These are phyloP conservation scores for Podarcis siculus DNA, from an alignment of 2,797 vertebrate genomes.

Conservation along the genomic window DNA sequence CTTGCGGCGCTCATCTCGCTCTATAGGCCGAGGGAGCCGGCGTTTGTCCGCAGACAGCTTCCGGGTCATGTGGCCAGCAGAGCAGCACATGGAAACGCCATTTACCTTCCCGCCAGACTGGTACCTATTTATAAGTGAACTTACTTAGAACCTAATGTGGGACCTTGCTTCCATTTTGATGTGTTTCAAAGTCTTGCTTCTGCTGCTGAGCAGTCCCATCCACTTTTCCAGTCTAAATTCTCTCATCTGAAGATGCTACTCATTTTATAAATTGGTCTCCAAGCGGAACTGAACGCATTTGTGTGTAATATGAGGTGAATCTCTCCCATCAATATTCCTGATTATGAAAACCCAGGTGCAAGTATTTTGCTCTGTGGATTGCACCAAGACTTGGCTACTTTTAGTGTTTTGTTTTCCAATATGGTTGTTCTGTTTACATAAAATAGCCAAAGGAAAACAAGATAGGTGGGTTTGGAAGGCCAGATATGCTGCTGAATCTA, in stretches of 20 bases:
- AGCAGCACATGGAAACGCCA: too few species aligned
- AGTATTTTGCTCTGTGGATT: slow-evolving; percentile 59
- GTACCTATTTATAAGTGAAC: too few species aligned
- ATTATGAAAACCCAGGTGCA: slow-evolving; percentile 36
- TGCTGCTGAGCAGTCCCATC: too few species aligned
- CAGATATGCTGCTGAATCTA: not conserved
- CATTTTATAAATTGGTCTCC: not conserved
- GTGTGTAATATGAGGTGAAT: slow-evolving; percentile 24
- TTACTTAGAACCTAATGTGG: not conserved
- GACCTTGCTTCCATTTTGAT: not conserved
- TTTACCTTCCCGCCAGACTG: too few species aligned
- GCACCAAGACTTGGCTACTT: not conserved
- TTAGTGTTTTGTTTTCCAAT: slow-evolving; percentile 25
- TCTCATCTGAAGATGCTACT: not conserved
- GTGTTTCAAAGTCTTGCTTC: too few species aligned
- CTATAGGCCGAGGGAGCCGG: too few species aligned
- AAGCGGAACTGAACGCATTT: slow-evolving; percentile 40
- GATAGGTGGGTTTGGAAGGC: slow-evolving; percentile 14
- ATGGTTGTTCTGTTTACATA: slow-evolving; percentile 43
- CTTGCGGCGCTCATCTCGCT: too few species aligned
- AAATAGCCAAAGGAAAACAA: slow-evolving; percentile 43
- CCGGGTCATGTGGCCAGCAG: too few species aligned
- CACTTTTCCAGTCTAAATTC: not conserved
- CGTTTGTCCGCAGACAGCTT: too few species aligned
- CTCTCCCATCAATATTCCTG: slow-evolving; percentile 17